These are phyloP conservation scores for Zaprionus obscuricornis DNA, from an alignment of 2,888 invertebrate genomes.

Conservation along the genomic window DNA sequence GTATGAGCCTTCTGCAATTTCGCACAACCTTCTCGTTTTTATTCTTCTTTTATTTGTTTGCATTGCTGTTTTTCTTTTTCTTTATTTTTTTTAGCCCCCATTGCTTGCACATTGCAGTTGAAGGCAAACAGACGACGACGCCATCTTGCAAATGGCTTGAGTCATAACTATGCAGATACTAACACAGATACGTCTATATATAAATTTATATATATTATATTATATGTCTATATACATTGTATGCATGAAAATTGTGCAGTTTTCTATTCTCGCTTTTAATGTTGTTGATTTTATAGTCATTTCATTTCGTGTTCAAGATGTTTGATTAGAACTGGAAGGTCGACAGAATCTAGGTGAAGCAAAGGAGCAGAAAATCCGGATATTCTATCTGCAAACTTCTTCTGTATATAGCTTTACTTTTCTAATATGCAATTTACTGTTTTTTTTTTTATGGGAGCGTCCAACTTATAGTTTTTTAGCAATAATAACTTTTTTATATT, in stretches of 20 bases:
- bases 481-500: no score
- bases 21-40: slow-evolving; percentile 31
- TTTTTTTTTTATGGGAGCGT: no score
- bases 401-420: no score
- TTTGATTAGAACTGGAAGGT: slow-evolving; percentile 35
- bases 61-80: slow-evolving; percentile 2
- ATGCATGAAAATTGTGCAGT: slow-evolving; percentile 18
- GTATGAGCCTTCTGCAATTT: slow-evolving; percentile 41
- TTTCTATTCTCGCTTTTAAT: slow-evolving; percentile 23
- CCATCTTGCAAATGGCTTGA: slow-evolving; percentile 51
- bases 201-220: slow-evolving; percentile 3
- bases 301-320: slow-evolving; percentile 21
- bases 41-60: slow-evolving; percentile 8
- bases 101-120: slow-evolving; percentile 34
- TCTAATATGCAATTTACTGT: no score
- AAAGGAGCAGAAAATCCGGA: no score
- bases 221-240: not conserved
- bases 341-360: no score
- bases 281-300: slow-evolving; percentile 40
- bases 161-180: slow-evolving; percentile 38
- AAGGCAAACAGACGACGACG: slow-evolving; percentile 22
- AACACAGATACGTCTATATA: no score
- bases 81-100: slow-evolving; percentile 11
- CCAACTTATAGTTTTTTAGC: no score
- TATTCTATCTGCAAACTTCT: not conserved